Percentiles rank a stretch among this genome's conserved stretches.
phyloP scores from a whole-genome alignment of 1,140 invertebrate genomes.

The Trichonephila clavipes region DNA sequence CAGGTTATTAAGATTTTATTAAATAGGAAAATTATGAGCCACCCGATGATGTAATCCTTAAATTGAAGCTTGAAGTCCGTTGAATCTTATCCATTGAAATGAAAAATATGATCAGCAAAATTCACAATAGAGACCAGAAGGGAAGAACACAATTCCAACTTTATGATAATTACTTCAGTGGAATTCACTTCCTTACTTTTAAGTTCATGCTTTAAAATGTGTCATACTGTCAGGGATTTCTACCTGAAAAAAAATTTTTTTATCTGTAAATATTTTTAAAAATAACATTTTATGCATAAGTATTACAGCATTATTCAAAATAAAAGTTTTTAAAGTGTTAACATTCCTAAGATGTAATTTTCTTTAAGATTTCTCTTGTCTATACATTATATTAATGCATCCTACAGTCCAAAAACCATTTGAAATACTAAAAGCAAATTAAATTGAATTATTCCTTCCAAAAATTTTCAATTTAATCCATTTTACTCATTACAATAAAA shows the following conservation, averaged over 20 bases:
- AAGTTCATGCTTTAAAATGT: conserved; percentile 28
- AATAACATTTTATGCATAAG: too few species aligned
- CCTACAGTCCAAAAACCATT: too few species aligned
- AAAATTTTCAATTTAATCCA: too few species aligned
- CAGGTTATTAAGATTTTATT: not conserved
- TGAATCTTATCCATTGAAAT: not conserved
- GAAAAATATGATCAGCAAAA: conserved; percentile 7
- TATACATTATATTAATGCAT: too few species aligned
- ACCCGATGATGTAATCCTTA: not conserved
- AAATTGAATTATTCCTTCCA: too few species aligned
- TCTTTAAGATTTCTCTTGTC: too few species aligned
- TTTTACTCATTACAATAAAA: too few species aligned
- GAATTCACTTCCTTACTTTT: not conserved
- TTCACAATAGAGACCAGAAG: not conserved
- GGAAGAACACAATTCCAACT: not conserved
- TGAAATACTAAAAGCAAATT: too few species aligned
- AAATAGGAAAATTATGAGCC: not conserved
- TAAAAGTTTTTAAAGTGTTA: too few species aligned
- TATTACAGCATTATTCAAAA: too few species aligned
- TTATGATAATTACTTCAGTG: conserved; percentile 10
- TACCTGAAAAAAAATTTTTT: conserved; percentile 12
- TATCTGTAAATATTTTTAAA: too few species aligned
- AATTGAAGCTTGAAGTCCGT: not conserved
- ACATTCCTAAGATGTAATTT: too few species aligned
- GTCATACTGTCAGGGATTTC: conserved; percentile 70